Evolutionary conservation across 2,797 vertebrate genomes (phyloP).

Genomic region (Arrhamphus sclerolepis): DNA sequence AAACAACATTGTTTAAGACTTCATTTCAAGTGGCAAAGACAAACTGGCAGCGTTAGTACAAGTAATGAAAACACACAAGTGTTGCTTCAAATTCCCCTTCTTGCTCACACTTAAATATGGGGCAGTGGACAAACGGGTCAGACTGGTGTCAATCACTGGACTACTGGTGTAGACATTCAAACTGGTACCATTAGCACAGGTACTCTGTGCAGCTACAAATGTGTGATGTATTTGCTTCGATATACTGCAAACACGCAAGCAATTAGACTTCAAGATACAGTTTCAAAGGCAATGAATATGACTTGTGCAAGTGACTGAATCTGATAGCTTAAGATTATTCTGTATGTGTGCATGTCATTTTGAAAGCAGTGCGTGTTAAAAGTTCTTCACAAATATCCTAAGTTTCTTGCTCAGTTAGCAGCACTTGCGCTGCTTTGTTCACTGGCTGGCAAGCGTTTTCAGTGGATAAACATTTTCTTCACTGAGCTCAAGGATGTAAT

Average conservation of each 20-base stretch:
- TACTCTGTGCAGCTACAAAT: too few species aligned
- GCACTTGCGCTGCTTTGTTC: too few species aligned
- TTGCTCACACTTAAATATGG: conserved; percentile 7
- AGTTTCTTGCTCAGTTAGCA: not conserved
- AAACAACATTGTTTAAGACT: conserved; percentile 41
- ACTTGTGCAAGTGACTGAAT: conserved; percentile 3
- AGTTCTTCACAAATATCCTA: not conserved
- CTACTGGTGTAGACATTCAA: conserved; percentile 1
- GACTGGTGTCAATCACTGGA: conserved; percentile 14
- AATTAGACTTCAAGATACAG: conserved; percentile 7
- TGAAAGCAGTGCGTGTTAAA: too few species aligned
- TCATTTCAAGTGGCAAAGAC: conserved; percentile 50
- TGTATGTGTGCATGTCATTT: not conserved
- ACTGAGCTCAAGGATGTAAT: too few species aligned
- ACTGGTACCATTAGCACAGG: conserved; percentile 3
- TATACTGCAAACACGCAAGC: conserved; percentile 1
- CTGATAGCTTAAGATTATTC: conserved; percentile 6
- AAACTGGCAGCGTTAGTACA: conserved; percentile 11
- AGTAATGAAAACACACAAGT: not conserved
- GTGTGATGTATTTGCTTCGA: too few species aligned
- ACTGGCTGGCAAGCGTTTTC: too few species aligned
- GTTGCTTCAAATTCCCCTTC: conserved; percentile 24
- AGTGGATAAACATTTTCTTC: too few species aligned
- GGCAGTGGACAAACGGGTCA: not conserved
- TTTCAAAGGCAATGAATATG: conserved; percentile 1